Conservation (phyloP, 2,888 invertebrate species). For the Meiosimyza decipiens region DNA sequence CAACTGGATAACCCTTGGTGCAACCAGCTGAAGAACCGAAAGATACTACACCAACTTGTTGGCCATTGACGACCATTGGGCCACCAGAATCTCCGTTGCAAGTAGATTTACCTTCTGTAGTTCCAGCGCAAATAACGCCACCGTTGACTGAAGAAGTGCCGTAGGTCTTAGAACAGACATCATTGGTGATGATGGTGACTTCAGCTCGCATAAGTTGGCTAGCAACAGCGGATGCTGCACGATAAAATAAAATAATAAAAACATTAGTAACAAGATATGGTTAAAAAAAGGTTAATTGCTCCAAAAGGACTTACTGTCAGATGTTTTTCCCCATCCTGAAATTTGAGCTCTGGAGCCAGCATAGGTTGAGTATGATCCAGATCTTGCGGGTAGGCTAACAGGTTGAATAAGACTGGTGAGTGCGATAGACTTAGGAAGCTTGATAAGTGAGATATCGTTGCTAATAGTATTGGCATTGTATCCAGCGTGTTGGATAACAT, state of each 20-base stretch:
- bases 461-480: constrained; percentile 51
- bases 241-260: too few relatives aligned
- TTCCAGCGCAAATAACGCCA: constrained; percentile 54
- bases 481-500: constrained; percentile 55
- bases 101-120: constrained; percentile 50
- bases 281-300: too few relatives aligned
- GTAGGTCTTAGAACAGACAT: constrained; percentile 53
- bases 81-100: constrained; percentile 63
- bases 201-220: constrained; percentile 55
- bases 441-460: constrained; percentile 57
- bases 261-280: too few relatives aligned
- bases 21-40: constrained; percentile 51
- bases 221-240: neutral
- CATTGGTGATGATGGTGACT: constrained; percentile 60
- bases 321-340: constrained; percentile 52
- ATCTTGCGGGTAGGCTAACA: constrained; percentile 46
- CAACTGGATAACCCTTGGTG: constrained; percentile 49
- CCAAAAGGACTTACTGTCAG: neutral
- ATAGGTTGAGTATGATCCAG: constrained; percentile 46
- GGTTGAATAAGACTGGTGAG: constrained; percentile 25
- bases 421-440: constrained; percentile 49
- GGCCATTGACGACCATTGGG: constrained; percentile 50
- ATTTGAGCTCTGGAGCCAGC: constrained; percentile 49
- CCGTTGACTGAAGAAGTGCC: constrained; percentile 42
- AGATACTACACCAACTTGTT: constrained; percentile 56